phyloP scores from a whole-genome alignment of 2,797 vertebrate genomes.

The Betta splendens region DNA sequence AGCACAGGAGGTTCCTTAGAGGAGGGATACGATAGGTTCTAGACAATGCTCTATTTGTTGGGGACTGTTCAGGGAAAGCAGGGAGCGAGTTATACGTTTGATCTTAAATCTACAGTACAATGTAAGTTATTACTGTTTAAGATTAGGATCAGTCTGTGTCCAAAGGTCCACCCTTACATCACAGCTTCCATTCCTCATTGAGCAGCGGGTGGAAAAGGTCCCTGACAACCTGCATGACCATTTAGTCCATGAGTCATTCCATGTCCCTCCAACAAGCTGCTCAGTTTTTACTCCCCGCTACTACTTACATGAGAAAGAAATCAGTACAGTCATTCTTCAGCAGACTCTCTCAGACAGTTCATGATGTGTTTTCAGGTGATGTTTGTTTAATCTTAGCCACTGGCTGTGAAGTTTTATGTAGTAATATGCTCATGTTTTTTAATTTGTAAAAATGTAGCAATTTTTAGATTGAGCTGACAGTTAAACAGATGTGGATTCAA shows the following conservation, averaged over 20 bases:
- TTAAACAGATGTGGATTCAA: too few relatives aligned
- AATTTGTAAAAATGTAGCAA: too few relatives aligned
- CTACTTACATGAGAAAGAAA: constrained; percentile 28
- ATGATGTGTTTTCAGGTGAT: constrained; percentile 6
- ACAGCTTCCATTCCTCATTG: constrained; percentile 57
- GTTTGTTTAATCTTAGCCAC: background rate
- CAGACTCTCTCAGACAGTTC: constrained; percentile 10
- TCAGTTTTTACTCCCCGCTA: constrained; percentile 27
- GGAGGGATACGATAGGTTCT: constrained; percentile 21
- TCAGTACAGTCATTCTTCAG: too few relatives aligned
- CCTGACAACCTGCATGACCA: constrained; percentile 45
- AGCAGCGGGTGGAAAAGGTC: constrained; percentile 54
- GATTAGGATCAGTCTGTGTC: constrained; percentile 19
- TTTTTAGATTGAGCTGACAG: too few relatives aligned
- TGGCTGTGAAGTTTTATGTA: too few relatives aligned
- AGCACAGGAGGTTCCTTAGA: constrained; percentile 41
- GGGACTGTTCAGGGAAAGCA: constrained; percentile 8
- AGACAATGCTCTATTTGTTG: constrained; percentile 17
- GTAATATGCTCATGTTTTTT: too few relatives aligned
- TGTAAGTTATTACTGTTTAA: constrained; percentile 6
- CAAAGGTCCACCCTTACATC: constrained; percentile 39
- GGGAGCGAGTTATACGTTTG: constrained; percentile 11
- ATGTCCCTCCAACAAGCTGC: constrained; percentile 57
- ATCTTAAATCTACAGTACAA: too few relatives aligned
- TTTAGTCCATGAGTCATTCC: constrained; percentile 56